Evolutionary conservation across 37 sponge, comb jelly and placozoan species (phyloP), one percentile per base, ranked within the genome.

Genomic region (Theonella swinhoei): DNA sequence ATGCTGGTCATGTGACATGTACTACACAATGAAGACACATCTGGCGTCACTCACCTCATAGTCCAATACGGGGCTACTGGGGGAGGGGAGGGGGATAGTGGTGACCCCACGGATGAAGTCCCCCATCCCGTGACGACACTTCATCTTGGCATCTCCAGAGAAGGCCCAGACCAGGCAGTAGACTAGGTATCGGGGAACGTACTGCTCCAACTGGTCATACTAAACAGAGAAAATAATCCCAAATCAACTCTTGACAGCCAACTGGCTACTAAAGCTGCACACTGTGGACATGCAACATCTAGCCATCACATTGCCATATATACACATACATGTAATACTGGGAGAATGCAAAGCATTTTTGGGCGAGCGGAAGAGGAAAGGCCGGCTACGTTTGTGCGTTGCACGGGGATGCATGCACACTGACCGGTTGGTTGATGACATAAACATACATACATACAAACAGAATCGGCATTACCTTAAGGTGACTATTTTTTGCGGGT

Each of bases 41-140:
- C n/a, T n/a, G n/a, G n/a, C n/a, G n/a, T n/a, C n/a, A 47, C 54
- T 14, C 54, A 91, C 97, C 85, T 98, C 99, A 81, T 88, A 96
- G 79, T 98, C 99, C 39, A 98, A 90, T 65, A 98, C 74, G 17
- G 97, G 94, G 14, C 69, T 68, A 42, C 69, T 60, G 20, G 81
- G 80, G 9, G 92, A 60, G 0, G 99, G 99, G n/a, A 98, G 93
- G 32, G 88, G 91, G 61, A 98, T 94, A 74, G 99, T 98, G 78
- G 95, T 92, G 61, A 85, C 75, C n/a, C 89, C 71, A 0, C 97
- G 85, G 42, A 98, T 90, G 85, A 94, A 98, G 61, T 96, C 87
- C 29, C 99, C 97, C 81, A 98, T 73, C 3, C 94, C 91, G 25
- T 81, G 72, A 11, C 99, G 66, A 34, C 64, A 76, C 39, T 92